Evolutionary conservation across 2,113 vertebrate genomes (phyloP), one percentile per base, ranked within the genome.

Genomic region (Neotragus moschatus): DNA sequence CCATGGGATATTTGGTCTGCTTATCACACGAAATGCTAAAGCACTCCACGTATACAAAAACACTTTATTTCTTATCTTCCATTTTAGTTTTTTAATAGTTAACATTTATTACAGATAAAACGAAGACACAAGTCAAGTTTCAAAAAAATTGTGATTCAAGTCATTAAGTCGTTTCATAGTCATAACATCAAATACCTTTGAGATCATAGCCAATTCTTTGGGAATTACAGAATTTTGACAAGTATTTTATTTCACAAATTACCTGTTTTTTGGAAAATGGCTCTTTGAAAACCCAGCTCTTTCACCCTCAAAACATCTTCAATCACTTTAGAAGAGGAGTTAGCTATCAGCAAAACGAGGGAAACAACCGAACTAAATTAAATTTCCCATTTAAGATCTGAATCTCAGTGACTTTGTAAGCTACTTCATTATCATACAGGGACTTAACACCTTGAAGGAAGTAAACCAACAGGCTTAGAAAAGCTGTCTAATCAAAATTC

Each of bases 201-300:
- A 84, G 51, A 79, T 90, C n/a, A 81, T 43, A 97, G 56, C 36
- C 70, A 66, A 53, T 60, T 75, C 55, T 95, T 60, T 21, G 55
- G 39, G 12, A 73, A 75, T 86, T 75, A 73, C 6, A 96, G 81
- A 81, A 90, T 39, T 88, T 95, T 51, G 45, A 81, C 58, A 84
- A 7, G 23, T 63, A n/a, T 97, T 95, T 94, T 93, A 92, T 84
- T 92, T 92, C 33, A 75, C 51, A 93, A 58, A 95, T 56, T 51
- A 91, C n/a, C 43, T 90, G 36, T 8, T 88, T 91, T 87, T 51
- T 94, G 45, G 39, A 91, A 97, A 90, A 84, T 14, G 45, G 16
- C 28, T 8, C 10, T 95, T 96, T 91, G 15, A 82, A 93, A 80
- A 88, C 39, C 9, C 23, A 90, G 79, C 36, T 91, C 28, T 7